These are phyloP conservation scores for Psophia crepitans DNA, from an alignment of 2,113 vertebrate species.

Conservation along the genomic window DNA sequence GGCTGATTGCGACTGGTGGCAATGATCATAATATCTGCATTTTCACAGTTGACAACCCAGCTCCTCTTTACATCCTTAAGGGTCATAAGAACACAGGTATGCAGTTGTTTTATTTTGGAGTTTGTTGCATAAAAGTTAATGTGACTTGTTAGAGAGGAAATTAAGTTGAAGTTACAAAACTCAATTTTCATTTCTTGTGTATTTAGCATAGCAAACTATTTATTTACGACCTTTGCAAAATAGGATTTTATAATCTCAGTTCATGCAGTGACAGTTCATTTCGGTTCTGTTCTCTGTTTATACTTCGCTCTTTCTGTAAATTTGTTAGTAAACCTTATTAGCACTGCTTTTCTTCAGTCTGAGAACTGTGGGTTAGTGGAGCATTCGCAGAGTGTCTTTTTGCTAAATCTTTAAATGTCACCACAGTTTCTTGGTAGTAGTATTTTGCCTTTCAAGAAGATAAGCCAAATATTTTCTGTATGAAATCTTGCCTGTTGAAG, in stretches of 20 bases:
- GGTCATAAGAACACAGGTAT: constrained; percentile 95
- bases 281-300: background rate
- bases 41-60: constrained; percentile 84
- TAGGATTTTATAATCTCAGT: background rate
- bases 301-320: background rate
- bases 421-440: background rate
- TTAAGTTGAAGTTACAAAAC: background rate
- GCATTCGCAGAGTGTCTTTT: background rate
- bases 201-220: background rate
- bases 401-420: background rate
- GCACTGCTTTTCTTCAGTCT: background rate
- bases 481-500: background rate
- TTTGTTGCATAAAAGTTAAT: background rate
- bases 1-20: constrained; percentile 92
- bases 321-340: background rate
- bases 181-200: background rate
- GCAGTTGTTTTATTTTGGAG: background rate
- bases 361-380: background rate
- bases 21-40: constrained; percentile 95
- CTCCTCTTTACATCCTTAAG: constrained; percentile 86
- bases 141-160: background rate
- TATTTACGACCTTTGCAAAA: background rate
- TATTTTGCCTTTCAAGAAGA: background rate
- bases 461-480: background rate
- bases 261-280: background rate